phyloP scores from a whole-genome alignment of 2,888 invertebrate species.

The Exocentrus adspersus region DNA sequence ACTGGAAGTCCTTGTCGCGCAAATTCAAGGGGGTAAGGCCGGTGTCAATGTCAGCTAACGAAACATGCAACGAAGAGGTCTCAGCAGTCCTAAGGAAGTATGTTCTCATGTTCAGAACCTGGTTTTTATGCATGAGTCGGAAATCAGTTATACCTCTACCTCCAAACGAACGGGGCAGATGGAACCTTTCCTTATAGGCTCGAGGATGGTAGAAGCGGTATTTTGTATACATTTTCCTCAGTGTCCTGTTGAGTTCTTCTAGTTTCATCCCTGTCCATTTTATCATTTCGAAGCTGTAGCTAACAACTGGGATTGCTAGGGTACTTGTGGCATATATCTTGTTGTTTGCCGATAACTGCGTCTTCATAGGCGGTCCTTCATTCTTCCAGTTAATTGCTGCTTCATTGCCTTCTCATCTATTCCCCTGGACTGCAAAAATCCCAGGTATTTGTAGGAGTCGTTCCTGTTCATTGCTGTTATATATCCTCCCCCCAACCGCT shows the following conservation, averaged over 20 bases:
- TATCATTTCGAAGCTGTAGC: no score
- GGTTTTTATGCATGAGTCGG: not conserved
- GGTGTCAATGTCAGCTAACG: not conserved
- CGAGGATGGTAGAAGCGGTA: not conserved
- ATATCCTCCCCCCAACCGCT: no score
- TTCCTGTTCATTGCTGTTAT: no score
- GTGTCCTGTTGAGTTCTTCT: not conserved
- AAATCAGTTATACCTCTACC: not conserved
- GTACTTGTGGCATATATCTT: no score
- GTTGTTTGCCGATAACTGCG: no score
- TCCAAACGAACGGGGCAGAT: not conserved
- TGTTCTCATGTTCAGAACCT: not conserved
- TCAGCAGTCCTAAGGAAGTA: not conserved
- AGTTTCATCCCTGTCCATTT: no score
- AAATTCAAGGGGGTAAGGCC: not conserved
- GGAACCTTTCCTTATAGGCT: not conserved
- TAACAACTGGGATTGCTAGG: no score
- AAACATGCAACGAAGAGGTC: not conserved
- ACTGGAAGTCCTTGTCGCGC: not conserved
- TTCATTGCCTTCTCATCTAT: not conserved
- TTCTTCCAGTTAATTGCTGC: not conserved
- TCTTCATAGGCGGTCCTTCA: no score
- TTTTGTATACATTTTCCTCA: not conserved
- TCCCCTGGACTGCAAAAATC: not conserved
- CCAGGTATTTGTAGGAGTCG: not conserved